phyloP scores from a whole-genome alignment of 2,113 vertebrate species.

The Tricholaema leucomelas region DNA sequence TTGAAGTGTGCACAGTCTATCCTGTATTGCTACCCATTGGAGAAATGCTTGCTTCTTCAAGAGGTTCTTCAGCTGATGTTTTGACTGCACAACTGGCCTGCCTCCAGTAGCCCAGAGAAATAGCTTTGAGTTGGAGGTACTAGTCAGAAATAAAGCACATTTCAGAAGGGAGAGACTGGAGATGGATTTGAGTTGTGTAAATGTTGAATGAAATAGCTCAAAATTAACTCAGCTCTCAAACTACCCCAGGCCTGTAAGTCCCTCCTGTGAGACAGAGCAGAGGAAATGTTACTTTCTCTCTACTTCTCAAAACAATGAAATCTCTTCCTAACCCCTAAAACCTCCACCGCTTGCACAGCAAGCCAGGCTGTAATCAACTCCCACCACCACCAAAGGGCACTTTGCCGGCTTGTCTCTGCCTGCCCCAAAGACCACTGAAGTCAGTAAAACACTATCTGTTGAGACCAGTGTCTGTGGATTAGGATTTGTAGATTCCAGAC shows the following conservation, averaged over 20 bases:
- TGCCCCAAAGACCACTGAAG: neutral
- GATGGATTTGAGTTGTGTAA: neutral
- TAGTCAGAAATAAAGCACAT: neutral
- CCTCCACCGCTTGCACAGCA: neutral
- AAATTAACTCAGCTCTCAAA: neutral
- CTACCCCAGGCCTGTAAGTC: neutral
- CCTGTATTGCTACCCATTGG: neutral
- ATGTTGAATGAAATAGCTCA: neutral
- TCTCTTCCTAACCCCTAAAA: neutral
- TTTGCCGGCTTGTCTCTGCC: neutral
- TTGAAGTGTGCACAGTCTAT: neutral
- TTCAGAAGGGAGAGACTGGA: neutral
- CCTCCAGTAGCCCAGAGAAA: neutral
- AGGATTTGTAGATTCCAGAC: neutral
- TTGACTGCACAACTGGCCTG: neutral
- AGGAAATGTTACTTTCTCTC: neutral
- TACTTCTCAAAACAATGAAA: neutral
- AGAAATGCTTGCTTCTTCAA: neutral
- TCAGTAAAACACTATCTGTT: neutral
- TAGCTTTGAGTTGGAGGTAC: neutral
- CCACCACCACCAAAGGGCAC: neutral
- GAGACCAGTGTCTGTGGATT: neutral
- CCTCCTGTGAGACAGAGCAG: neutral
- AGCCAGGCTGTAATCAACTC: neutral
- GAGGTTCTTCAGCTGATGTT: neutral